Conservation (phyloP, 2,888 invertebrate genomes). For the Chaitophorus viminalis region DNA sequence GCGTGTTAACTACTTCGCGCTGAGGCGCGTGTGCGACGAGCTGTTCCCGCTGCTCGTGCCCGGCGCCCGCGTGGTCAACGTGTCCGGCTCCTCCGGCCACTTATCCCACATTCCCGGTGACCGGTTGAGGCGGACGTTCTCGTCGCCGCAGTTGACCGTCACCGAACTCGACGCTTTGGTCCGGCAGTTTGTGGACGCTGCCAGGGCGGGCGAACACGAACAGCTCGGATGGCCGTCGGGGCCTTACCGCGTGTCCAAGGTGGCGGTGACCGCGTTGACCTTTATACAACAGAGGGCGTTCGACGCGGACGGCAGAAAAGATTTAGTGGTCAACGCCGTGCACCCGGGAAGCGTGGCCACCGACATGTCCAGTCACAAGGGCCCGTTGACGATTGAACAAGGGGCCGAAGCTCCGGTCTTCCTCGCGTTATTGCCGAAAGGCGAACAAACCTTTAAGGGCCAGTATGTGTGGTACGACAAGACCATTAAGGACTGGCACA, state of each 20-base stretch:
- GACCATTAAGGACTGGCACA: constrained; percentile 72
- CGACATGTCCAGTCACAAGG: constrained; percentile 80
- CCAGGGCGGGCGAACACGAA: constrained; percentile 67
- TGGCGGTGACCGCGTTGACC: constrained; percentile 77
- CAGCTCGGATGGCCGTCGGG: constrained; percentile 73
- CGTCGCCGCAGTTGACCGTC: constrained; percentile 65
- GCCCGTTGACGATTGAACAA: constrained; percentile 72
- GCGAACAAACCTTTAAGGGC: constrained; percentile 71
- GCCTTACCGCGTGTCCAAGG: constrained; percentile 79
- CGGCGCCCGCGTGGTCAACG: constrained; percentile 79
- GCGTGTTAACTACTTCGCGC: constrained; percentile 76
- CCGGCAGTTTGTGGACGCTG: constrained; percentile 64
- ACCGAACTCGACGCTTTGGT: constrained; percentile 65
- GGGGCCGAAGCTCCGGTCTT: constrained; percentile 74
- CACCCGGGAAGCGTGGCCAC: constrained; percentile 83
- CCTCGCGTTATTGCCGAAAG: constrained; percentile 71
- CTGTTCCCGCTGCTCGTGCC: constrained; percentile 78
- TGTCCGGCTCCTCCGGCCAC: constrained; percentile 78
- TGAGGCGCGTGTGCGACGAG: constrained; percentile 74
- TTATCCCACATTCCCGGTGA: constrained; percentile 73
- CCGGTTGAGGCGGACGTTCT: constrained; percentile 69
- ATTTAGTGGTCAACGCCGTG: constrained; percentile 77
- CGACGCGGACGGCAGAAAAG: constrained; percentile 67
- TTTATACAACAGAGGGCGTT: constrained; percentile 75
- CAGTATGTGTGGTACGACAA: constrained; percentile 75